Base-by-base conservation (phyloP, 2,113 vertebrate species). In the Callochromis pleurospilus region DNA sequence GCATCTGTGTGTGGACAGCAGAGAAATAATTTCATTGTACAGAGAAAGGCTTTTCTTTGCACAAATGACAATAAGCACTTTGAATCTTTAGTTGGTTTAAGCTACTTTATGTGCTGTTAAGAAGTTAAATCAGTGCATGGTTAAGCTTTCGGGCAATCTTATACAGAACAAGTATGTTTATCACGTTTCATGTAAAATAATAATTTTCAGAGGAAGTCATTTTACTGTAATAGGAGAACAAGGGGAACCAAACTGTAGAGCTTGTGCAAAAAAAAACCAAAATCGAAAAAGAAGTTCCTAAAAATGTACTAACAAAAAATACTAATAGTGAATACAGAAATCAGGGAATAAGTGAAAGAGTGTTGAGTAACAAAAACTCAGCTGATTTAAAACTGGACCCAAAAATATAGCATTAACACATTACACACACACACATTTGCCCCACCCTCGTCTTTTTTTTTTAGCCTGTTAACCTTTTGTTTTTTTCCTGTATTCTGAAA, bases 401-500 rank as follows among this genome's bases (percentile, higher is more conserved):
- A 58, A 62, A 84, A 75, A 70, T 2, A 45, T 82, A 47, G 2
- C 12, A n/a, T 51, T 38, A 82, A 75, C 54, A 7, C 12, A 9
- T 4, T 51, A 79, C 14, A 77, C 8, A 53, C 54, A 12, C 8
- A 40, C 40, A 29, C 68, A 4, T 33, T 8, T 5, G 15, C 8
- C 80, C 60, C 29, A 19, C 45, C 33, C n/a, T 29, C 24, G 24
- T 19, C 26, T 29, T 26, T 26, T 29, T 24, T 83, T 83, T 62
- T 86, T 55, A 80, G 81, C 79, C 17, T 62, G 75, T 65, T 55
- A n/a, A 40, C 9, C 81, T 85, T 90, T 87, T 92, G 70, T 87
- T 88, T 91, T 73, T 42, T 24, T 33, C 33, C 86, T 84, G 68
- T 49, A 80, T 62, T 88, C 45, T 49, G 55, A 93, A 91, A 87